Evolutionary conservation across 1,140 invertebrate genomes (phyloP), one percentile per base, ranked within the genome.

Genomic region (Uloborus diversus): DNA sequence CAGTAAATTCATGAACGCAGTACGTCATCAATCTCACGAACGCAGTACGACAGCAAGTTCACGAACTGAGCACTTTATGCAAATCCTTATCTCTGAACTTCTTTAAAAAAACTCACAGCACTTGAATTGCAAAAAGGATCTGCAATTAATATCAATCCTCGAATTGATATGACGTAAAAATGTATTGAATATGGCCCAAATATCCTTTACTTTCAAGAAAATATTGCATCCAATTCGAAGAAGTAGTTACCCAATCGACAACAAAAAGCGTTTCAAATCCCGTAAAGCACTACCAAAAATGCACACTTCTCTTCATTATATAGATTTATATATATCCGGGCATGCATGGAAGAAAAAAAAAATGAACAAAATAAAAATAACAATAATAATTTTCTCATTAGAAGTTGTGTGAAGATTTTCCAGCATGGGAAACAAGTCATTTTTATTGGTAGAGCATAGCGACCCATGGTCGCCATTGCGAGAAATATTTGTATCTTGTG

Each of bases 391-490:
- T 23, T 30, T 47, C 17, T 47, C 37, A 64, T n/a, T n/a, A n/a
- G n/a, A 64, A 42, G 42, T 5, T 14, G 27, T 23, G 27, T n/a
- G 25, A 42, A 27, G 37, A 30, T 49, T 23, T 42, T 68, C 23
- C 32, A 27, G 51, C 27, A 32, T 42, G n/a, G 37, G 17, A 68
- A 30, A 49, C 37, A n/a, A 25, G 65, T 51, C 42, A 27, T 49
- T 68, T 68, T 68, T 68, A 68, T 68, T 68, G 65, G 37, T 37
- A 13, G 30, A 47, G 35, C 20, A 47, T 66, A 69, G 66, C 49
- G 49, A 70, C 49, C 68, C 27, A 13, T 28, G 68, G 49, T 70
- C 49, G 49, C 49, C 68, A 70, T 33, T 53, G 49, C 9, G 68
- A 70, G 27, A 57, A 70, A 70, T 33, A 70, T 25, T 33, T 56